A percentile compares a stretch with the other conserved stretches of the same genome.
Evolutionary conservation across 2,888 invertebrate species (phyloP).

Genomic region (Molorchus minor): DNA sequence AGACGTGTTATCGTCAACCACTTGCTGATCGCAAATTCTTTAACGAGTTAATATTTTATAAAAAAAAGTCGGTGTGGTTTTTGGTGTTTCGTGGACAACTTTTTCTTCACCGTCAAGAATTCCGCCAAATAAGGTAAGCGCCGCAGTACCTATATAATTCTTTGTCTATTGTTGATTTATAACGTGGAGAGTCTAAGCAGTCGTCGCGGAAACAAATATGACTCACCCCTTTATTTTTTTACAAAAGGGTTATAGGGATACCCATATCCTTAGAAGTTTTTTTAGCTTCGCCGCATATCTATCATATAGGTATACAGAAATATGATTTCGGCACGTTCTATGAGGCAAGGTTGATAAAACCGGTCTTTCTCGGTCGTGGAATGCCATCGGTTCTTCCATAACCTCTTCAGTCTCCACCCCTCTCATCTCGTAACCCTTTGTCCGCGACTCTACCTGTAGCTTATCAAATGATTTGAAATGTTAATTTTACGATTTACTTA

Average conservation of each 20-base stretch:
- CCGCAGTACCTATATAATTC: no score
- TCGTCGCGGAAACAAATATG: no score
- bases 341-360: constrained; percentile 36
- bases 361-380: constrained; percentile 37
- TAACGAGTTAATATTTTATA: no score
- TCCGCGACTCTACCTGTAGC: constrained; percentile 13
- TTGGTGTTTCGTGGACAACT: not conserved
- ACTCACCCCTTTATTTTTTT: no score
- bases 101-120: constrained; percentile 1
- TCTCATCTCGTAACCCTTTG: constrained; percentile 24
- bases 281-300: no score
- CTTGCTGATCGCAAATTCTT: constrained; percentile 50
- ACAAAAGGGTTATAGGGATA: no score
- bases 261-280: no score
- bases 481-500: not conserved
- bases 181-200: not conserved
- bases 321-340: constrained; percentile 13
- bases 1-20: constrained; percentile 44
- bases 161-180: not conserved
- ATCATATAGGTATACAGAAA: no score
- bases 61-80: constrained; percentile 4
- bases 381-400: constrained; percentile 31
- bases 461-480: not conserved
- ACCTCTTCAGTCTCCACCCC: constrained; percentile 16
- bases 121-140: constrained; percentile 17